Evolutionary conservation across 2,888 invertebrate species (phyloP).

Genomic region (Spialia ferax): DNA sequence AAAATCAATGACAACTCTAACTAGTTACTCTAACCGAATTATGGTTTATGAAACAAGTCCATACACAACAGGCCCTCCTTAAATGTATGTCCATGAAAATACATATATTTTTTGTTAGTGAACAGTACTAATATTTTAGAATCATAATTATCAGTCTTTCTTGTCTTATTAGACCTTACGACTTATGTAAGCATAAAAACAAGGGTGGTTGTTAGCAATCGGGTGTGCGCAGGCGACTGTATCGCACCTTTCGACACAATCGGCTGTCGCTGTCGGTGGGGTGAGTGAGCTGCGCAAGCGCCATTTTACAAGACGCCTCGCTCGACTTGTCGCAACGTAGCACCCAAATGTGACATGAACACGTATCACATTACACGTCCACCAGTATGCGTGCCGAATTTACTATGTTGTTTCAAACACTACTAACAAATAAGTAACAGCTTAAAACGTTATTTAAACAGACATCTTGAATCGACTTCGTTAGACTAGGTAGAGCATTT

Average conservation of each 20-base stretch:
- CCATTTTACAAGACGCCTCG: constrained; percentile 82
- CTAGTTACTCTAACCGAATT: too few species aligned
- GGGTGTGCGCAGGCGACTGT: constrained; percentile 71
- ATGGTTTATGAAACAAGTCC: background rate
- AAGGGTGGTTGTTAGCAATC: constrained; percentile 63
- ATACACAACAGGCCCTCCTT: too few species aligned
- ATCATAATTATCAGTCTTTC: too few species aligned
- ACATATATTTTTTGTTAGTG: too few species aligned
- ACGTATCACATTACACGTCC: constrained; percentile 79
- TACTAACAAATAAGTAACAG: background rate
- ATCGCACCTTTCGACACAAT: constrained; percentile 79
- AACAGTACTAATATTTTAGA: too few species aligned
- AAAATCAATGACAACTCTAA: too few species aligned
- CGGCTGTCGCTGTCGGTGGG: constrained; percentile 67
- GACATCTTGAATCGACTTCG: too few species aligned
- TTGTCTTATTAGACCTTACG: background rate
- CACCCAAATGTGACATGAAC: constrained; percentile 85
- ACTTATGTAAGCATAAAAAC: background rate
- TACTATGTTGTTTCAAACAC: constrained; percentile 41
- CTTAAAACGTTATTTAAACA: background rate
- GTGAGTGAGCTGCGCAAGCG: constrained; percentile 80
- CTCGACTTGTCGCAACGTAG: constrained; percentile 83
- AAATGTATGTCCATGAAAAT: background rate
- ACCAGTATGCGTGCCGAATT: constrained; percentile 59
- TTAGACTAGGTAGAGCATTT: too few species aligned